A percentile compares a stretch with the other conserved stretches of the same genome.
Conservation (phyloP, 2,888 invertebrate genomes). For the Sialis lutaria region DNA sequence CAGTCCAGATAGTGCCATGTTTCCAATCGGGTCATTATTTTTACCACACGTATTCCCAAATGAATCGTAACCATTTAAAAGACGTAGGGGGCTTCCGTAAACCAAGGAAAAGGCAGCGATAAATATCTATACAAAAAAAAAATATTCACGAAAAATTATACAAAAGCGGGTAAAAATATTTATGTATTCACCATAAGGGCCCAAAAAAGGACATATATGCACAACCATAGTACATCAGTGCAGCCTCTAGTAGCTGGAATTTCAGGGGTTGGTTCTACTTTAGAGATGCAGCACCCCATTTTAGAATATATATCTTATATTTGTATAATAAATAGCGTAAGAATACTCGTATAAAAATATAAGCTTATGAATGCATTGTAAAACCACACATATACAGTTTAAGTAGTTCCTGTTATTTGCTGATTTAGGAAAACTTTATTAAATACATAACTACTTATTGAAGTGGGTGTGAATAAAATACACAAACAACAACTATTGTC, state of each 20-base stretch:
- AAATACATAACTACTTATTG: no score
- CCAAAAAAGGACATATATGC: conserved; percentile 65
- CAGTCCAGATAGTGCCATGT: conserved; percentile 59
- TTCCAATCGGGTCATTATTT: conserved; percentile 54
- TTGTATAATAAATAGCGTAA: no score
- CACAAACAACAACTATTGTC: background rate
- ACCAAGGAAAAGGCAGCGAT: conserved; percentile 76
- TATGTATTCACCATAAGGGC: conserved; percentile 57
- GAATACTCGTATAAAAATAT: no score
- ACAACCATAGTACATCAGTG: conserved; percentile 69
- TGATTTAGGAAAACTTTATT: background rate
- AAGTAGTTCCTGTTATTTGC: no score
- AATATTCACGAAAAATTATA: background rate
- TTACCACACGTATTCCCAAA: conserved; percentile 90
- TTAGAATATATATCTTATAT: conserved; percentile 6
- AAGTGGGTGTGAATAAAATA: no score
- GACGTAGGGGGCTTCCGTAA: conserved; percentile 68
- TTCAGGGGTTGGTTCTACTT: conserved; percentile 34
- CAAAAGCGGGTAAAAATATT: no score
- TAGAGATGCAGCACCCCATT: conserved; percentile 53
- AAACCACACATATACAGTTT: no score
- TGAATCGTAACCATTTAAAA: conserved; percentile 84
- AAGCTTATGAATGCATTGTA: no score
- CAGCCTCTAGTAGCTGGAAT: conserved; percentile 45
- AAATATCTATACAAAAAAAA: conserved; percentile 40